phyloP scores from a whole-genome alignment of 1,140 invertebrate species.

The Chlorops oryzae region DNA sequence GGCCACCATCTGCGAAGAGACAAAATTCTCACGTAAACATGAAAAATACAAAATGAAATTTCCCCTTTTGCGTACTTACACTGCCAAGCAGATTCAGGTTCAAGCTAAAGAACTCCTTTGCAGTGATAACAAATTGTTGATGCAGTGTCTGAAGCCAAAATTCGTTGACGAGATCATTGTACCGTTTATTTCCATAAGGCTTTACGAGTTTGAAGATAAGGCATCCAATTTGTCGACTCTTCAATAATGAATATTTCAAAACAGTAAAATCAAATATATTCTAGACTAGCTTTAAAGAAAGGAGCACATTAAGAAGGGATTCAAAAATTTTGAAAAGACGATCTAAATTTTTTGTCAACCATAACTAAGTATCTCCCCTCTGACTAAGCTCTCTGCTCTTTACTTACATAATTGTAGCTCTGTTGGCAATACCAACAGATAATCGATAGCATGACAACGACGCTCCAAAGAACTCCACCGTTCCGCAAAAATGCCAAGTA shows the following conservation, averaged over 20 bases:
- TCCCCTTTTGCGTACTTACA: slow-evolving; percentile 18
- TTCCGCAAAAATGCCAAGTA: too few species aligned
- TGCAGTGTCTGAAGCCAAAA: slow-evolving; percentile 38
- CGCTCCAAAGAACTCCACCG: too few species aligned
- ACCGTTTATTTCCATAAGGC: slow-evolving; percentile 27
- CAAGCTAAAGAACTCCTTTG: slow-evolving; percentile 40
- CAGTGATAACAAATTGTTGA: slow-evolving; percentile 36
- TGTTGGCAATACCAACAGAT: slow-evolving; percentile 5
- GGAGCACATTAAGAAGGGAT: too few species aligned
- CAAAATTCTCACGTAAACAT: too few species aligned
- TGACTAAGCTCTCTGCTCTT: neutral
- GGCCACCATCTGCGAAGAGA: slow-evolving; percentile 32
- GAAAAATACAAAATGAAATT: neutral
- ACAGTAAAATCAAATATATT: too few species aligned
- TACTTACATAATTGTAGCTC: slow-evolving; percentile 6
- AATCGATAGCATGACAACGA: neutral
- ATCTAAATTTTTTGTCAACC: too few species aligned
- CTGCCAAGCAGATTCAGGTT: slow-evolving; percentile 35
- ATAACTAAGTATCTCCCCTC: too few species aligned
- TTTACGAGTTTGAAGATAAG: slow-evolving; percentile 10
- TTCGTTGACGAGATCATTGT: slow-evolving; percentile 38
- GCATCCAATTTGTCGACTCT: slow-evolving; percentile 6
- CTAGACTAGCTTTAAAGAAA: too few species aligned
- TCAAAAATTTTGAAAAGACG: too few species aligned
- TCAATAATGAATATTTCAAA: neutral